phyloP scores from a whole-genome alignment of 2,113 vertebrate species.

The Notarius quadriscutis region DNA sequence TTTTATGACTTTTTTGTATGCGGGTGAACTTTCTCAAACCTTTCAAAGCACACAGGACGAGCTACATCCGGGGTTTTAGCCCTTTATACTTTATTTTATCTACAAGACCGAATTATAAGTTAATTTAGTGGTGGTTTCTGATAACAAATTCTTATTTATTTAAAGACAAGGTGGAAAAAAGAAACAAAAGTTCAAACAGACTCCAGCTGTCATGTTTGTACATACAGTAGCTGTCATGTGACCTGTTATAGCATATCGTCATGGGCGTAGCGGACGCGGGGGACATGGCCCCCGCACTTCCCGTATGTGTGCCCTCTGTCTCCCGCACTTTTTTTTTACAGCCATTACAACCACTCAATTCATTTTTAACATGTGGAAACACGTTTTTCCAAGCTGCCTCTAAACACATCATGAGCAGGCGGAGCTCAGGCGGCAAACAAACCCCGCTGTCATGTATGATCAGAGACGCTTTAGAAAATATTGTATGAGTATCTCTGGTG shows the following conservation, averaged over 20 bases:
- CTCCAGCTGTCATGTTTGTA: background rate
- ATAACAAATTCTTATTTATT: background rate
- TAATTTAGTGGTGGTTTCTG: background rate
- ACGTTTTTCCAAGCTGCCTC: too few species aligned
- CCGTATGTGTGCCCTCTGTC: too few species aligned
- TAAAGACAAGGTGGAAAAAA: background rate
- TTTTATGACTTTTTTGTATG: background rate
- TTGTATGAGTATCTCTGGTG: too few species aligned
- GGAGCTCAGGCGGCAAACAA: too few species aligned
- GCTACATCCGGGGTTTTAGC: background rate
- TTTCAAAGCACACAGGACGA: background rate
- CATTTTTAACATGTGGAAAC: too few species aligned
- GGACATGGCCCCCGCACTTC: too few species aligned
- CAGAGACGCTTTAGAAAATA: too few species aligned
- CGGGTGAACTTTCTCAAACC: background rate
- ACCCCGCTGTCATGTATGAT: too few species aligned
- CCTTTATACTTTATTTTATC: background rate
- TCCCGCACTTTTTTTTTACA: too few species aligned
- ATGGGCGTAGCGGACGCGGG: too few species aligned
- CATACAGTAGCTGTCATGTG: background rate
- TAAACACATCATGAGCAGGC: too few species aligned
- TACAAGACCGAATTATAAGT: background rate
- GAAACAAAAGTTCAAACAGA: background rate
- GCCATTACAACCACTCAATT: too few species aligned
- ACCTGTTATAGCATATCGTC: background rate